Conservation (phyloP, 2,797 vertebrate genomes). For the Apodemus agrarius region DNA sequence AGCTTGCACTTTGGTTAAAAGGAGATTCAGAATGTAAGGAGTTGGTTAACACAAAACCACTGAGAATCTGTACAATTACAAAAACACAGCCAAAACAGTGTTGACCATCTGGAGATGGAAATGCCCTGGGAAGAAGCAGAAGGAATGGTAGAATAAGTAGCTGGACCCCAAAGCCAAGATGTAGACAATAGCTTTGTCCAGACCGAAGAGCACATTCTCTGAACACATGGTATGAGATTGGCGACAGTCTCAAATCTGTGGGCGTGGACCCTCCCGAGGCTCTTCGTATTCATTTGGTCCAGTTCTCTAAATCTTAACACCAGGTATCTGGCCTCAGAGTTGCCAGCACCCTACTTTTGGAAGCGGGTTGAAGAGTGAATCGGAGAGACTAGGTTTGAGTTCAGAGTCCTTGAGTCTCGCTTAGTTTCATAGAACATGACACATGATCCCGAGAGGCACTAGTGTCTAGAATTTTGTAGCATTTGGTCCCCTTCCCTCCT, state of each 20-base stretch:
- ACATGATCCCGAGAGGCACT: background rate
- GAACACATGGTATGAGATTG: background rate
- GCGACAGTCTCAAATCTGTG: background rate
- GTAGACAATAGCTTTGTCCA: background rate
- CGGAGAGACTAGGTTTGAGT: background rate
- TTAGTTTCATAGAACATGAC: background rate
- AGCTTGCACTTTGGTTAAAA: background rate
- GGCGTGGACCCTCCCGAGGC: background rate
- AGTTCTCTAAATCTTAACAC: background rate
- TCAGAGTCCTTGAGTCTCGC: background rate
- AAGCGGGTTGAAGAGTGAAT: background rate
- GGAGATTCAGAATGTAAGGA: background rate
- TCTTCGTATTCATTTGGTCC: background rate
- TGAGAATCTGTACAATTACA: background rate
- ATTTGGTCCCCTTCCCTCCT: conserved; percentile 36
- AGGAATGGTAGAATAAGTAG: background rate
- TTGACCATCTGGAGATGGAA: background rate
- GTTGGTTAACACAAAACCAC: no score
- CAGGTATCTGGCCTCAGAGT: background rate
- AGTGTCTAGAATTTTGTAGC: background rate
- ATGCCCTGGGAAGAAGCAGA: background rate
- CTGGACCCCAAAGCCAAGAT: no score
- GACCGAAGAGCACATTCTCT: background rate
- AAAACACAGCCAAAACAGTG: background rate
- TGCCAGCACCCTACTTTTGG: background rate